Evolutionary conservation across 2,113 vertebrate species (phyloP).

Genomic region (Mirounga angustirostris): DNA sequence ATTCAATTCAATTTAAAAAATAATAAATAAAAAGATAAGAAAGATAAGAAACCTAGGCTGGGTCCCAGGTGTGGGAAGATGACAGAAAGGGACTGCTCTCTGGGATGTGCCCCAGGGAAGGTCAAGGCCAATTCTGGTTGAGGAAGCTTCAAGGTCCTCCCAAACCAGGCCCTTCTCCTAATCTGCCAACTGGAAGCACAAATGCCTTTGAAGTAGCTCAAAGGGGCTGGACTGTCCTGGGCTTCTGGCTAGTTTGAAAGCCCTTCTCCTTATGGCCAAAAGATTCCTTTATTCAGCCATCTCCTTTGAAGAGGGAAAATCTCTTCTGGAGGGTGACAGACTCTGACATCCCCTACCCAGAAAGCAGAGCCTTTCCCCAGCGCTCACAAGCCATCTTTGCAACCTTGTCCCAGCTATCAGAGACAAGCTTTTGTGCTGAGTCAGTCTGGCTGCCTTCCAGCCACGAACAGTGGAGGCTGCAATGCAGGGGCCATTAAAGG

Average conservation of each 20-base stretch:
- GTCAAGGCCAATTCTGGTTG: background rate
- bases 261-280: background rate
- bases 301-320: background rate
- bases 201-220: background rate
- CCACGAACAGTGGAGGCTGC: slow-evolving; percentile 77
- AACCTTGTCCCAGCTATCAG: background rate
- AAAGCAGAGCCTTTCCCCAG: background rate
- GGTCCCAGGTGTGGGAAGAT: background rate
- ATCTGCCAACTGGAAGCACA: background rate
- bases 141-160: background rate
- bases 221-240: background rate
- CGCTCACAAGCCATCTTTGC: background rate
- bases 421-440: slow-evolving; percentile 81
- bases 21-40: background rate
- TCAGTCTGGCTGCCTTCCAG: slow-evolving; percentile 85
- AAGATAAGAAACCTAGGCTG: background rate
- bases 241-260: background rate
- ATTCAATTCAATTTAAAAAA: background rate
- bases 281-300: slow-evolving; percentile 22
- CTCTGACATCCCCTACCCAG: background rate
- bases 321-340: background rate
- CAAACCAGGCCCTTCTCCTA: background rate
- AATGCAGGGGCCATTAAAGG: slow-evolving; percentile 73
- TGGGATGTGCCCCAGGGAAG: background rate
- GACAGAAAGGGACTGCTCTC: background rate